Base-by-base conservation (phyloP, 1,140 invertebrate genomes). In the Oryzaephilus surinamensis region DNA sequence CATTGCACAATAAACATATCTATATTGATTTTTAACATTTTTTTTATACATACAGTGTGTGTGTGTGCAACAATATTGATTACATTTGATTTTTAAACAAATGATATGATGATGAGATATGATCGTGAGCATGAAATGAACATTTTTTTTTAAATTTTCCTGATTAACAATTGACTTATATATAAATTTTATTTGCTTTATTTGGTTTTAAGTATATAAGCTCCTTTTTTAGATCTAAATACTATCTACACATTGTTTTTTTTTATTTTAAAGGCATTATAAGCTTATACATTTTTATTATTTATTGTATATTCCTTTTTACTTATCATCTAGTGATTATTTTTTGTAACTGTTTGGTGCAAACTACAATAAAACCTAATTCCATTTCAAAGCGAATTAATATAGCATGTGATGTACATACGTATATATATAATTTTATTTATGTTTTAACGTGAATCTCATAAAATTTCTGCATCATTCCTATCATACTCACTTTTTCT, bases 401-500 rank as follows among this genome's bases (percentile, higher is more conserved):
- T n/a, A n/a, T n/a, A n/a, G n/a, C n/a, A n/a, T n/a, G n/a, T n/a
- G n/a, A n/a, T n/a, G n/a, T n/a, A n/a, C n/a, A n/a, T n/a, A n/a
- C n/a, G n/a, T n/a, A n/a, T n/a, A n/a, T n/a, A n/a, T n/a, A n/a
- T n/a, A n/a, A n/a, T n/a, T n/a, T n/a, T 21, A 34, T 21, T 24
- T 71, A 73, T 54, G 69, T 72, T 52, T 72, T 73, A 57, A 73
- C 71, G 62, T 70, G 71, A 59, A 73, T 72, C 60, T 73, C 71
- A 50, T 73, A 70, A 58, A 73, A 70, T 52, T 70, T 73, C 60
- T 73, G 69, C 69, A 73, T 70, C 50, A 72, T 53, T 5, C 57
- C 56, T 38, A 61, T 30, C 59, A 62, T 62, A 65, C 71, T 76
- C 60, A 79, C 75, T 72, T 77, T 76, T 45, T 74, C 73, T 47